Base-by-base conservation (phyloP, 2,888 invertebrate species). In the Ophioninae sp. region DNA sequence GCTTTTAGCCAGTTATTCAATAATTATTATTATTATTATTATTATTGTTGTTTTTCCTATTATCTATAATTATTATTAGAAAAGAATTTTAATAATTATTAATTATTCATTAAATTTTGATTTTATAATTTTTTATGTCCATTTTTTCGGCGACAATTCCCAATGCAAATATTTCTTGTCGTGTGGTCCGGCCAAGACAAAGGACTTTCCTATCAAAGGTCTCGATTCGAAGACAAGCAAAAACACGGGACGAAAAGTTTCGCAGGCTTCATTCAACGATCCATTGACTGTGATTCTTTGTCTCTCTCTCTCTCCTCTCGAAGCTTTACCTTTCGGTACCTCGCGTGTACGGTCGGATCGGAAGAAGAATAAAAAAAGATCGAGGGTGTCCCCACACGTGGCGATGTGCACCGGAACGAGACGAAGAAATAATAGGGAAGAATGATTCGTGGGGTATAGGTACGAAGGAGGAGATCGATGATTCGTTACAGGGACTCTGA, bases 401-500 rank as follows among this genome's bases (percentile, higher is more conserved):
- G n/a, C 58, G 51, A 39, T 68, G 51, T 20, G 56, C 56, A 71
- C 74, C 22, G 61, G 65, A 59, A 37, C 41, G 61, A 20, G 51
- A 58, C 59, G 59, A 75, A 69, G 68, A 73, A 83, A 83, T 86
- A 86, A 85, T 85, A 86, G 82, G 81, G 85, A 87, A 73, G 74
- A 67, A 76, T 80, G 67, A 51, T 78, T 75, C 76, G 39, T 20
- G 30, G 37, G 44, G 30, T 17, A 22, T 0, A 8, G 75, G 56
- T 72, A 56, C 75, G 69, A 30, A 30, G 30, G 71, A 56, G 75
- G 44, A 61, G 41, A 72, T 76, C 81, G 74, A 82, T 85, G 87
- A 90, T 89, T 88, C 87, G 88, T 82, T 84, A 86, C 85, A 86
- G 78, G 59, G 63, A 69, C 37, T 77, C 20, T 61, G 69, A 71